Evolutionary conservation across 2,888 invertebrate species (phyloP), one percentile per base, ranked within the genome.

Genomic region (Drosophila hamatofila): DNA sequence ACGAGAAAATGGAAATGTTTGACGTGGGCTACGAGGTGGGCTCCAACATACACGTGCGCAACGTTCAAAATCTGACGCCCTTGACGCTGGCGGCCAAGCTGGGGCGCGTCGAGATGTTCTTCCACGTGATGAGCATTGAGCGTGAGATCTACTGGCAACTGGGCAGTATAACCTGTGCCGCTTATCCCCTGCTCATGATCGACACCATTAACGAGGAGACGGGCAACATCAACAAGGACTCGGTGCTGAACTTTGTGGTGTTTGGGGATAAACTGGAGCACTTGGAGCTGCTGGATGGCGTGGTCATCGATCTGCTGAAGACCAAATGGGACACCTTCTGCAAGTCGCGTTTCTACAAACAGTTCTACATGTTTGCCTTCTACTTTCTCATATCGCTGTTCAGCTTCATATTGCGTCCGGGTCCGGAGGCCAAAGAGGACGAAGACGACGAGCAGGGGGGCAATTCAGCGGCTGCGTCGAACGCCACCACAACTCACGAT

Each of bases 311-410:
- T 92, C 94, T 99, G 18, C 93, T 99, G 14, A 96, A 98, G 91
- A 98, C 98, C 4, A 99, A 99, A 94, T 99, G 99, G 99, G 97
- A 98, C 89, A 97, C 98, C 0, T 99, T 98, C 92, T 98, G 98
- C 2, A 98, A 97, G 93, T 96, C 96, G 75, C 97, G 98, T 71
- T 98, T 99, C 93, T 98, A 98, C 92, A 94, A 97, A 7, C 97
- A 98, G 91, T 98, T 99, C 92, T 96, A 97, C 73, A 94, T 97
- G 61, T 99, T 99, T 93, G 95, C 96, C 14, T 95, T 96, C 71
- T 99, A 99, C 93, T 99, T 99, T 92, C 91, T 98, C 33, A 94
- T 98, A 52, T 98, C 98, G 5, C 93, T 98, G 72, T 94, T 97
- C 9, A 97, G 98, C 83, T 98, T 99, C 89, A 97, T 97, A 2